Evolutionary conservation across 2,113 vertebrate species (phyloP).

Genomic region (Triplophysa tibetana): DNA sequence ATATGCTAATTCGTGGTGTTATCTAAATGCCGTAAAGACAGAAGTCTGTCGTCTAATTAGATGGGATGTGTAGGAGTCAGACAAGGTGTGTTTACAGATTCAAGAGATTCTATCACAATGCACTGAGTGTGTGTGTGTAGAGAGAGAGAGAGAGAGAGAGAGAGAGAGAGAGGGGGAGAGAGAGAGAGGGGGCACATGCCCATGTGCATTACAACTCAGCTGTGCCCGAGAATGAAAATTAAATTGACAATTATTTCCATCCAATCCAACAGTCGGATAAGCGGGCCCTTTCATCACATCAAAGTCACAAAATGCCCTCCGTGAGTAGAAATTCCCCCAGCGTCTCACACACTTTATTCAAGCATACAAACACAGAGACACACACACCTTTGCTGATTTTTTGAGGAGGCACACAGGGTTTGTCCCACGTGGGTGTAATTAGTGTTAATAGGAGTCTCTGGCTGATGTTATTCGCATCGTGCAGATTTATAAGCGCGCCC

Average conservation of each 20-base stretch:
- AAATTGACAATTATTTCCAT: slow-evolving; percentile 33
- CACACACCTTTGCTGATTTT: slow-evolving; percentile 19
- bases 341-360: not conserved
- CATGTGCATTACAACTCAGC: slow-evolving; percentile 20
- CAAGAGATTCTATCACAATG: slow-evolving; percentile 6
- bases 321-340: not conserved
- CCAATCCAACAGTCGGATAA: slow-evolving; percentile 34
- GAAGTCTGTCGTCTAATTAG: slow-evolving; percentile 46
- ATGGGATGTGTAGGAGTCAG: slow-evolving; percentile 1
- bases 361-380: not conserved
- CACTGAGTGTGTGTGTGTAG: slow-evolving; percentile 4
- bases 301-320: slow-evolving; percentile 12
- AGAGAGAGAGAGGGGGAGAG: not conserved
- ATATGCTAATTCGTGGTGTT: slow-evolving; percentile 48
- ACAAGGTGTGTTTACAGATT: slow-evolving; percentile 31
- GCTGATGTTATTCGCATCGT: slow-evolving; percentile 52
- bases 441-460: slow-evolving; percentile 59
- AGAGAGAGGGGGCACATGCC: not conserved
- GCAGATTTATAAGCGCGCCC: slow-evolving; percentile 65
- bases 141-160: not conserved
- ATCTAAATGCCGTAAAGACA: slow-evolving; percentile 49
- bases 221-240: slow-evolving; percentile 14
- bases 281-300: slow-evolving; percentile 32
- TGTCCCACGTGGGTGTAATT: slow-evolving; percentile 62
- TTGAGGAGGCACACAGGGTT: slow-evolving; percentile 17